Evolutionary conservation across 2,888 invertebrate genomes (phyloP), one percentile per base, ranked within the genome.

Genomic region (Hololepta plana): DNA sequence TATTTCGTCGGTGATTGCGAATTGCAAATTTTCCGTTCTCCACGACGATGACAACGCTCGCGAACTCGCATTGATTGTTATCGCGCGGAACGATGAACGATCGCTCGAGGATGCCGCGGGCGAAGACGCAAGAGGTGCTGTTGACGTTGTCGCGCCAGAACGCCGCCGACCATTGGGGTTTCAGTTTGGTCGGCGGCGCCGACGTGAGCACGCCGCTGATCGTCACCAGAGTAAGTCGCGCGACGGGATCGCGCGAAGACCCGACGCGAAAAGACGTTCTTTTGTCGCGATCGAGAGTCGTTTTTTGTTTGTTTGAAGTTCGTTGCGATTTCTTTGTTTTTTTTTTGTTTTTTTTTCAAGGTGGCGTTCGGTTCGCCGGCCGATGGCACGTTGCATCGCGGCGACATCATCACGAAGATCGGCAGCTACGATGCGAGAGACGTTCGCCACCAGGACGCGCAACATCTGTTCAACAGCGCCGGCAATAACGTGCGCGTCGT

Each of bases 401-500:
- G 91, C 39, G 93, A 93, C 60, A 71, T 90, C 46, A 79, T 93
- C 46, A 68, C 79, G 40, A 82, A 85, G 60, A 77, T 93, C 43
- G 80, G 79, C 49, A 84, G 82, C 49, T 82, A 82, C 57, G 88
- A 90, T 58, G 73, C 81, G 23, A 65, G 81, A 33, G 79, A 82
- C 49, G 63, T 91, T 45, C 67, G 84, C 43, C 91, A 91, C 49
- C 79, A 84, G 51, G 85, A 88, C 58, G 91, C 90, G 28, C 84
- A 87, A 57, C 79, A 73, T 49, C 64, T 87, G 36, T 84, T 87
- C 54, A 73, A 71, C 53, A 79, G 75, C 49, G 75, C 84, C 35
- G 73, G 72, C 32, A 77, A 72, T 47, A 69, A 73, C 44, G 75
- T 87, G 46, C 69, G 68, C 51, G 60, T 87, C 38, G 81, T 79